These are phyloP conservation scores for Brachionus rubens DNA, from an alignment of 1,140 invertebrate species.

Conservation along the genomic window DNA sequence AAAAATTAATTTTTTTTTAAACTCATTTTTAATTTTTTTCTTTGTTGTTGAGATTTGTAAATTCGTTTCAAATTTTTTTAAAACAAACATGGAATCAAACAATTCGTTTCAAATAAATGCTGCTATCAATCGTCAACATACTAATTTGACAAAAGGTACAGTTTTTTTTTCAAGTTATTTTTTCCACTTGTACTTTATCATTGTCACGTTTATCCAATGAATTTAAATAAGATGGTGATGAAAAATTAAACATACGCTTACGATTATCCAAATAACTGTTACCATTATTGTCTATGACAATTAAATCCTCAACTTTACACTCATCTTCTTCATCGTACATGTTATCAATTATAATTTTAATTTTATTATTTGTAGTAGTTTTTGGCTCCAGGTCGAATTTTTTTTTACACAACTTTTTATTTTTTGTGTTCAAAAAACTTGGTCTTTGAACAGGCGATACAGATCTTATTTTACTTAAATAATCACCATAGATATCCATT, in stretches of 20 bases:
- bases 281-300: too few species aligned
- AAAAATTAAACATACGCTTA: slow-evolving; percentile 24
- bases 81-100: slow-evolving; percentile 43
- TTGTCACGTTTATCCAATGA: background rate
- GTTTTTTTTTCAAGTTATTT: background rate
- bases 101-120: slow-evolving; percentile 10
- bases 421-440: background rate
- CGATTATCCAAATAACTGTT: background rate
- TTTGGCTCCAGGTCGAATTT: background rate
- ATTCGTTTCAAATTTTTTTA: too few species aligned
- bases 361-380: background rate
- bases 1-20: background rate
- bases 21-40: too few species aligned
- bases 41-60: too few species aligned
- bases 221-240: slow-evolving; percentile 17
- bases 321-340: slow-evolving; percentile 20
- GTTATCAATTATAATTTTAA: slow-evolving; percentile 22
- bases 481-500: too few species aligned
- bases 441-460: slow-evolving; percentile 19
- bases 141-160: slow-evolving; percentile 15
- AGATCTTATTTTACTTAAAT: background rate
- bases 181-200: slow-evolving; percentile 1
- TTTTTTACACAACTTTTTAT: background rate
- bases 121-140: slow-evolving; percentile 24
- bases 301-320: background rate